A percentile compares a stretch with the other conserved stretches of the same genome.
These are phyloP conservation scores for Chunga burmeisteri DNA, from an alignment of 2,113 vertebrate species.

Conservation along the genomic window DNA sequence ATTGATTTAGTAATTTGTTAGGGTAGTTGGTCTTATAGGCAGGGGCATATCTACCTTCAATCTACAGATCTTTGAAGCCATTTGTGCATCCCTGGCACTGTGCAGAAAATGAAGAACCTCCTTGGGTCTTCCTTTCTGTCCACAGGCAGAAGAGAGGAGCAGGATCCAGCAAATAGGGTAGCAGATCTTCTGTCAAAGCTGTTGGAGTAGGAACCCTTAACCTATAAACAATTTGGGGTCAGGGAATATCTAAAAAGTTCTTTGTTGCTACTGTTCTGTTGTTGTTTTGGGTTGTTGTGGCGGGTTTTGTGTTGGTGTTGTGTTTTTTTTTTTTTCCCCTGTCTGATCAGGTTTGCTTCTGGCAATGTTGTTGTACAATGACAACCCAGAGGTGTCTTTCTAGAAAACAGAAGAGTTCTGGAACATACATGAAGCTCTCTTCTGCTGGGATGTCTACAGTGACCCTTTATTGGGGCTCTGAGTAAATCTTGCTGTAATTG, in stretches of 20 bases:
- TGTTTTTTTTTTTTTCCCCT: neutral
- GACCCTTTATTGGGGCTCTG: conserved; percentile 45
- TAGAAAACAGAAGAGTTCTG: neutral
- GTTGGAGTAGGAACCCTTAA: neutral
- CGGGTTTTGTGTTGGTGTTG: neutral
- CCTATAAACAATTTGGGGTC: neutral
- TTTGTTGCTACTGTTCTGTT: conserved; percentile 18
- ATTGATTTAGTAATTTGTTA: neutral
- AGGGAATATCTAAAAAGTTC: conserved; percentile 4
- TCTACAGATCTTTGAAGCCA: neutral
- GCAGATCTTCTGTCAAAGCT: neutral
- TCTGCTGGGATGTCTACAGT: neutral
- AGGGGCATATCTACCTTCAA: neutral
- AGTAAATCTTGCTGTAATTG: conserved; percentile 58
- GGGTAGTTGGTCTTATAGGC: neutral
- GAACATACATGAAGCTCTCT: neutral
- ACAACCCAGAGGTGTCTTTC: conserved; percentile 1
- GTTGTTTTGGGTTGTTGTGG: neutral
- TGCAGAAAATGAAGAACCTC: neutral
- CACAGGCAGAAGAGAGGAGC: neutral
- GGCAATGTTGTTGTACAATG: neutral
- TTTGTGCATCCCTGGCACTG: neutral
- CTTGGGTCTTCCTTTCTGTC: neutral
- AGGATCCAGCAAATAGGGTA: neutral
- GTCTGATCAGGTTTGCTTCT: neutral